Evolutionary conservation across 1,140 invertebrate species (phyloP).

Genomic region (Magallana ariakensis): DNA sequence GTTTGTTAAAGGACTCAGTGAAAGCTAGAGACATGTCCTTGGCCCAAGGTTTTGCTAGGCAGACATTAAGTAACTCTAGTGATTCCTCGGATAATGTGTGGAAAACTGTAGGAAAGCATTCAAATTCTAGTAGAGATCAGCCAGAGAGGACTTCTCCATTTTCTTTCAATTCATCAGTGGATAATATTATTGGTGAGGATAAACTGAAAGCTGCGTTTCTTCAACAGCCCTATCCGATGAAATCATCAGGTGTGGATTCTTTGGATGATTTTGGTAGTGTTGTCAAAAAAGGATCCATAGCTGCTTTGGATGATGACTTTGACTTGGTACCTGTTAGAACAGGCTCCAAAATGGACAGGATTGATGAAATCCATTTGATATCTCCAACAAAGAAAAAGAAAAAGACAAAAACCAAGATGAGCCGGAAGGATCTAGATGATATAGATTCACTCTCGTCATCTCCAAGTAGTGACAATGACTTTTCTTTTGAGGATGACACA

Average conservation of each 20-base stretch:
- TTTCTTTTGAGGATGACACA: slow-evolving; percentile 40
- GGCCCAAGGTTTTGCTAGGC: slow-evolving; percentile 6
- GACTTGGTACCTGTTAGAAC: background rate
- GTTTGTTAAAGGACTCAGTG: slow-evolving; percentile 63
- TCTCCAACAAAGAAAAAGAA: slow-evolving; percentile 39
- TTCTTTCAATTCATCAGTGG: background rate
- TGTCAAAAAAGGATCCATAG: slow-evolving; percentile 12
- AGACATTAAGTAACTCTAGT: slow-evolving; percentile 19
- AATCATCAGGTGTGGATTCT: slow-evolving; percentile 47
- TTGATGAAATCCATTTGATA: slow-evolving; percentile 59
- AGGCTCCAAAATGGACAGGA: slow-evolving; percentile 52
- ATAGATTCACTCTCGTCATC: slow-evolving; percentile 53
- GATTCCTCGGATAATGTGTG: slow-evolving; percentile 43
- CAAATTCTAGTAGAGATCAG: background rate
- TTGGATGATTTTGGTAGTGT: slow-evolving; percentile 53
- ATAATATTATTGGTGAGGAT: background rate
- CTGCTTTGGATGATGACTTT: slow-evolving; percentile 40
- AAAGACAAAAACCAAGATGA: slow-evolving; percentile 48
- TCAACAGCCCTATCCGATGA: background rate
- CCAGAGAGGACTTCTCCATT: background rate
- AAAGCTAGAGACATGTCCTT: slow-evolving; percentile 63
- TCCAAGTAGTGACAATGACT: slow-evolving; percentile 48
- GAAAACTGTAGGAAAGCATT: slow-evolving; percentile 42
- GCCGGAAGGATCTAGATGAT: slow-evolving; percentile 60
- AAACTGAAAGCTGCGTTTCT: background rate